Percentiles rank a stretch among this genome's conserved stretches.
phyloP scores from a whole-genome alignment of 2,113 vertebrate genomes.

The Corynorhinus townsendii region DNA sequence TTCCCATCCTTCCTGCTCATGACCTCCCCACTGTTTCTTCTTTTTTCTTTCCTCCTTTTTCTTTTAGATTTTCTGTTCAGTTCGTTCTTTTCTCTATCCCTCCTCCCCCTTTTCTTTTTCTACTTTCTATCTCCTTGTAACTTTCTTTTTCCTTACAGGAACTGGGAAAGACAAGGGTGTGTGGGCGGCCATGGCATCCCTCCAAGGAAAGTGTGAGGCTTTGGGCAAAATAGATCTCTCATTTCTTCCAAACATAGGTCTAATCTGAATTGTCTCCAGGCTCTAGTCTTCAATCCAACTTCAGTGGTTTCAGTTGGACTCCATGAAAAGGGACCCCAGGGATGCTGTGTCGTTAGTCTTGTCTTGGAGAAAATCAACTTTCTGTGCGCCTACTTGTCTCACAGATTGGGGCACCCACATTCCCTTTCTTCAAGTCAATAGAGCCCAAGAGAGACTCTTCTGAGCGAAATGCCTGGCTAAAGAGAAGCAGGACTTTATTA shows the following conservation, averaged over 20 bases:
- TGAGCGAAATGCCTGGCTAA: slow-evolving; percentile 56
- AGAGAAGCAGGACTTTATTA: slow-evolving; percentile 68
- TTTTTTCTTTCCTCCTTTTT: background rate
- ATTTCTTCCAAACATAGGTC: slow-evolving; percentile 85
- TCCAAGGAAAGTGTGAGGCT: slow-evolving; percentile 85
- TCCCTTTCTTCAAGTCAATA: slow-evolving; percentile 37
- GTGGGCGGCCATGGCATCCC: slow-evolving; percentile 79
- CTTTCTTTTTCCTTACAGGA: slow-evolving; percentile 71
- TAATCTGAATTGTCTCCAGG: slow-evolving; percentile 81
- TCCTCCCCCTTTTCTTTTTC: background rate
- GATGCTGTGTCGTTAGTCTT: slow-evolving; percentile 38
- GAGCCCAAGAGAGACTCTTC: slow-evolving; percentile 39
- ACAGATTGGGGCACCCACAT: slow-evolving; percentile 12
- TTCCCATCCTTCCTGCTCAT: slow-evolving; percentile 52
- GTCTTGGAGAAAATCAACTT: slow-evolving; percentile 53
- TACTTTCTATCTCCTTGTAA: slow-evolving; percentile 53
- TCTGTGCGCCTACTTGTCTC: slow-evolving; percentile 45
- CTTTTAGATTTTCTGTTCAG: background rate
- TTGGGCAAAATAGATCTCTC: slow-evolving; percentile 84
- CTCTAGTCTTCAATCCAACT: slow-evolving; percentile 75
- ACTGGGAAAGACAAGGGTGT: slow-evolving; percentile 82
- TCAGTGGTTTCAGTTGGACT: slow-evolving; percentile 75
- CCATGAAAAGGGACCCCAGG: slow-evolving; percentile 73
- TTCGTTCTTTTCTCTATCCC: background rate
- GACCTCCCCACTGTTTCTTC: slow-evolving; percentile 39